Conservation (phyloP, 2,888 invertebrate species). For the Theristus sp. region DNA sequence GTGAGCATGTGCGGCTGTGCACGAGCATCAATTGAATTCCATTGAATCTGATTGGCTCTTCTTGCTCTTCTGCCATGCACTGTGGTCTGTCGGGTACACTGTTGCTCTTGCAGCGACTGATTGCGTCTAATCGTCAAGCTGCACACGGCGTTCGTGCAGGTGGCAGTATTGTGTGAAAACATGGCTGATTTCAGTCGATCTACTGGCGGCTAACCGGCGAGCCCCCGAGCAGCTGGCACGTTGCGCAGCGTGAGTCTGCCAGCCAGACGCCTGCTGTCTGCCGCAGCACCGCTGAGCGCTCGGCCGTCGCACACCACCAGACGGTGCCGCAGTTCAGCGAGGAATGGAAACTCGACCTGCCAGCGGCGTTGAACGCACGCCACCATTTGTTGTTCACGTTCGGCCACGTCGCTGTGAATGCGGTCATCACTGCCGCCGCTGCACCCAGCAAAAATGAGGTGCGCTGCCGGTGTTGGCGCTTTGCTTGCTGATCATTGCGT, state of each 20-base stretch:
- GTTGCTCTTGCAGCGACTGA: background rate
- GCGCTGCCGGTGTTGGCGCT: no score
- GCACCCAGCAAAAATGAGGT: no score
- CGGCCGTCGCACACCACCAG: constrained; percentile 62
- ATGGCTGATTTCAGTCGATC: background rate
- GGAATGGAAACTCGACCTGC: constrained; percentile 63
- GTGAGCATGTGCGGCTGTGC: no score
- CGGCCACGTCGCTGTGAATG: constrained; percentile 79
- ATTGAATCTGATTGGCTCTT: no score
- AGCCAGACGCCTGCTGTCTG: no score
- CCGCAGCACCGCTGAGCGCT: background rate
- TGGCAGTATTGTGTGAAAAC: no score
- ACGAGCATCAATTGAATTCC: no score
- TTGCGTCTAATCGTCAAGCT: no score
- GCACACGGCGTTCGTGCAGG: no score
- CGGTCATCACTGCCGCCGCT: constrained; percentile 12
- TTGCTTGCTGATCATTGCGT: no score
- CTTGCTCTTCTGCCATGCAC: background rate
- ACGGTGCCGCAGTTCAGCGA: constrained; percentile 51
- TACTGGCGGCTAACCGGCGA: background rate
- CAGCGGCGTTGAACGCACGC: constrained; percentile 57
- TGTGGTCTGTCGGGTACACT: background rate
- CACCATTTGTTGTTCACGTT: constrained; percentile 89
- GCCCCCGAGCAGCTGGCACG: background rate
- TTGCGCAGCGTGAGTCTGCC: no score